Evolutionary conservation across 1,140 invertebrate genomes (phyloP), one percentile per base, ranked within the genome.

Genomic region (Vollenhovia emeryi): DNA sequence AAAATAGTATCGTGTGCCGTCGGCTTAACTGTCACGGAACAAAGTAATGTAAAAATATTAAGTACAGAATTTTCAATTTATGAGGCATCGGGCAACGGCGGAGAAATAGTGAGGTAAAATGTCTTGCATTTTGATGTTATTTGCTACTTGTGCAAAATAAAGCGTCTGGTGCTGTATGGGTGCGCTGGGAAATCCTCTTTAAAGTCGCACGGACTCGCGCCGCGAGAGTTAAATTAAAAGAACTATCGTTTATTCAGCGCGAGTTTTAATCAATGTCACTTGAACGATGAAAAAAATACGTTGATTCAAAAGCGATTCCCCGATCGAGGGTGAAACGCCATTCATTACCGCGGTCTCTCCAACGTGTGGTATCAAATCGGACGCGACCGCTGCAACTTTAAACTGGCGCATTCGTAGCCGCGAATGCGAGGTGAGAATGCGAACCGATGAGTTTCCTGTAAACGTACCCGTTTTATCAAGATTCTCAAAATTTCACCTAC

Each of bases 401-500:
- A 82, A 45, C 15, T 45, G 40, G 21, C 40, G 40, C 48, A 69
- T 78, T 50, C 13, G 30, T 3, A 6, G 13, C 30, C 18, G 48
- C 43, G 24, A 57, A 45, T 33, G 48, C n/a, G 6, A 57, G 30
- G 15, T 27, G 27, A 43, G 27, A 73, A 73, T 59, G 36, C 33
- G 78, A 18, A 27, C 27, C 66, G 33, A 82, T 52, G 66, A 43
- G 36, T 45, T 82, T 57, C 13, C 50, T 50, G 21, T 40, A 55
- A 66, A 45, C 9, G 50, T 45, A 57, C 7, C 11, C 24, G 36
- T 73, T 82, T 73, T 82, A 82, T 82, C 78, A 57, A 82, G 78
- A 82, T 82, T 80, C 50, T 82, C 48, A 80, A 71, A 80, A 80
- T 64, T 55, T 80, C 78, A 59, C 36, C 66, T 45, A 45, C 24